phyloP scores from a whole-genome alignment of 2,113 vertebrate species.

The Plecturocebus donacophilus region DNA sequence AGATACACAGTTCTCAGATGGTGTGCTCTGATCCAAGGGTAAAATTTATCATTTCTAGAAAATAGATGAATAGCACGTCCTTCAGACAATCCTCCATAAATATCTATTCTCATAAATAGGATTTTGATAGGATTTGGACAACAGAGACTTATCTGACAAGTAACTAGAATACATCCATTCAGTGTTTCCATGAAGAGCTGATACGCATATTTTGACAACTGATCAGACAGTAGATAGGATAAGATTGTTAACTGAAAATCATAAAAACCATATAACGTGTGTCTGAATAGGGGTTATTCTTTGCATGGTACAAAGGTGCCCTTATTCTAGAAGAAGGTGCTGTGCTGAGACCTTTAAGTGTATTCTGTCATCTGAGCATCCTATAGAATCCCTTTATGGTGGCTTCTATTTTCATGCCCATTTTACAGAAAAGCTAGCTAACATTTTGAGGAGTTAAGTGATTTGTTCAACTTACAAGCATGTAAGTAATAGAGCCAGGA shows the following conservation, averaged over 20 bases:
- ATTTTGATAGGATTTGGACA: slow-evolving; percentile 48
- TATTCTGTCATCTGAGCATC: neutral
- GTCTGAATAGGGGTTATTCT: slow-evolving; percentile 21
- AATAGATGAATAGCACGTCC: neutral
- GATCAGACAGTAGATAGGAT: neutral
- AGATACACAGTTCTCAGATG: neutral
- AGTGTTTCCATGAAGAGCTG: neutral
- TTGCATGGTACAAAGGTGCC: neutral
- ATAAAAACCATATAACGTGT: neutral
- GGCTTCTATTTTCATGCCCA: neutral
- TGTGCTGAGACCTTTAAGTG: neutral
- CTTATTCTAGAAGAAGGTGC: neutral
- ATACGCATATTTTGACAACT: neutral
- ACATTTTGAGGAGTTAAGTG: neutral
- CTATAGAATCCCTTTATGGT: neutral
- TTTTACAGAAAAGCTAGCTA: slow-evolving; percentile 27
- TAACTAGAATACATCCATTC: neutral
- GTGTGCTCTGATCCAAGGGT: neutral
- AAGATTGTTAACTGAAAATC: slow-evolving; percentile 7
- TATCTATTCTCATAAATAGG: neutral
- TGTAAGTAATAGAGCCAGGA: neutral
- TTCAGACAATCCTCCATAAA: neutral
- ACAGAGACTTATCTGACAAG: slow-evolving; percentile 34
- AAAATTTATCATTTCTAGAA: slow-evolving; percentile 24
- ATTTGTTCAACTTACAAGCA: neutral